Evolutionary conservation across 2,113 vertebrate genomes (phyloP).

Genomic region (Lampris megalopsis): DNA sequence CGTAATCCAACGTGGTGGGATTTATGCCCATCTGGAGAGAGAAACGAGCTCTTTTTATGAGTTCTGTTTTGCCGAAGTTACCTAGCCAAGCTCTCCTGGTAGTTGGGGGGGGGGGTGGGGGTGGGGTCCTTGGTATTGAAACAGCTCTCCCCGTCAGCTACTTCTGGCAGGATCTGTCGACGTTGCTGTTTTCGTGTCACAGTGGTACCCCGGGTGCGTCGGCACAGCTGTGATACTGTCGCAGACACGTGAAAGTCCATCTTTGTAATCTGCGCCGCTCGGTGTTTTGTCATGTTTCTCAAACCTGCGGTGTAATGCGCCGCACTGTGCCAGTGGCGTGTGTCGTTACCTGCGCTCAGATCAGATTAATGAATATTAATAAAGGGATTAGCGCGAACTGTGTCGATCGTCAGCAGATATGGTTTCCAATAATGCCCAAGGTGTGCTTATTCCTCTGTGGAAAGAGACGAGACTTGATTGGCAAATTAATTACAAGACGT

Average conservation of each 20-base stretch:
- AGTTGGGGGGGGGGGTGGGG: background rate
- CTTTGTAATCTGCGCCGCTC: conserved; percentile 3
- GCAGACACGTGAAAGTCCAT: background rate
- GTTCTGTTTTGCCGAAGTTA: background rate
- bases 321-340: conserved; percentile 20
- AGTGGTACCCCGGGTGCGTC: too few species aligned
- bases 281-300: conserved; percentile 19
- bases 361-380: conserved; percentile 51
- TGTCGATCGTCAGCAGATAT: conserved; percentile 56
- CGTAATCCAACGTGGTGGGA: background rate
- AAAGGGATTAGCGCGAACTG: conserved; percentile 64
- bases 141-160: background rate
- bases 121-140: conserved; percentile 25
- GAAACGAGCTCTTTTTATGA: background rate
- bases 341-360: conserved; percentile 26
- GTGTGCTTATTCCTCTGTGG: conserved; percentile 60
- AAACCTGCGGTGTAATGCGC: background rate
- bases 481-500: conserved; percentile 59
- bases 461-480: conserved; percentile 60
- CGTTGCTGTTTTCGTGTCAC: background rate
- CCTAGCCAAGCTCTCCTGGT: background rate
- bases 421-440: conserved; percentile 53
- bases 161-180: background rate
- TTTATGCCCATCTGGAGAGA: background rate
- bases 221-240: background rate